Evolutionary conservation across 2,113 vertebrate species (phyloP), one percentile per base, ranked within the genome.

Genomic region (Potamarius usumacintae): DNA sequence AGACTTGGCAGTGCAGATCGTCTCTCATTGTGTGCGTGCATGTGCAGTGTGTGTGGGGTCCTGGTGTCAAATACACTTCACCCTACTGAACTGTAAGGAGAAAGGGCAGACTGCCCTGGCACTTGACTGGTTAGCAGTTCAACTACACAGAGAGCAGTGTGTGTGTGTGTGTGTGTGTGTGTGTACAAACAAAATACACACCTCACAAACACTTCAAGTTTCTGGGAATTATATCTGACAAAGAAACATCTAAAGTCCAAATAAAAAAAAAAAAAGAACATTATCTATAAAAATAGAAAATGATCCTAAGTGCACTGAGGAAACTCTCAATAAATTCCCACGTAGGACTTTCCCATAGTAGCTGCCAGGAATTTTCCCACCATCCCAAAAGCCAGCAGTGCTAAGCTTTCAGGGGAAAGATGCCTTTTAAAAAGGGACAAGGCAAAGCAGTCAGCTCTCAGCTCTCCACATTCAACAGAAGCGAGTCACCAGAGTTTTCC

Each of bases 41-140:
- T 17, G 5, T 42, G 12, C 30, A 27, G 50, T 27, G 18, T 25
- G 7, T 57, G 53, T 25, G 65, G n/a, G 30, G 53, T 81, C 27
- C 63, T 87, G 85, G 78, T 58, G 85, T 89, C 85, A 74, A 11
- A 55, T 30, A 17, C 48, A 55, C 83, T 79, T 84, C 27, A 84
- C 55, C 74, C 55, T 58, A 89, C 63, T 81, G 48, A 87, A 89
- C 27, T 62, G 2, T n/a, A 62, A 30, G 67, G 8, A 60, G n/a
- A n/a, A 65, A 67, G 85, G 48, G 60, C 74, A 65, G 34, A 50
- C 74, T 78, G 58, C 60, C 42, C 53, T 62, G 55, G 57, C 22
- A 50, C 20, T 22, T 11, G 7, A 62, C 71, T 50, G 55, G 30
- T 8, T 14, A 76, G 14, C 18, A 34, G 27, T 30, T 12, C 79